Base-by-base conservation (phyloP, 2,797 vertebrate species). In the Threskiornis aethiopicus region DNA sequence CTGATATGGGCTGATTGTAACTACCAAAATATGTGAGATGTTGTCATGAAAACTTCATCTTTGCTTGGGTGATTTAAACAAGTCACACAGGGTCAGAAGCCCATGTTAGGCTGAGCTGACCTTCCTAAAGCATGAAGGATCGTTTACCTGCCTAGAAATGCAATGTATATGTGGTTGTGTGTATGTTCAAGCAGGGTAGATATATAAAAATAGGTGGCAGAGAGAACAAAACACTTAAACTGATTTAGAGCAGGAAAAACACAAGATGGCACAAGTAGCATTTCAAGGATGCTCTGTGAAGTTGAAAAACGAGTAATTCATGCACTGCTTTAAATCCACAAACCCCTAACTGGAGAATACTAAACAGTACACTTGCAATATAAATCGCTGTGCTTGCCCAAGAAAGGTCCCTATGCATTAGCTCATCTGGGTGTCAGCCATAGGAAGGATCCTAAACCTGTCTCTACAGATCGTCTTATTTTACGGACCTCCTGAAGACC, bases 231-330 rank as follows among this genome's bases (percentile, higher is more conserved):
- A 39, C 95, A 89, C 89, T 96, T 95, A 87, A 92, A 96, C 65
- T 96, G 95, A 96, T 96, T 95, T 96, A 96, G 84, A 96, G 94
- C 94, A 75, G 87, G 89, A 52, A 91, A 96, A 94, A 97, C 96
- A 97, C 96, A 96, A 96, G 96, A 96, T 96, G 96, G 95, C 96
- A 97, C 92, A 97, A 97, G 96, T 91, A 93, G 94, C 94, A 96
- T 96, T 96, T 97, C 91, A 94, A 92, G 96, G 96, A 92, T 93
- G 89, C 65, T 95, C 49, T 10, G 59, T 73, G 91, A 97, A 93
- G 82, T 92, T 92, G 92, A 94, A 87, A 89, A 95, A 87, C 0
- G n/a, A 91, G 69, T 77, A 20, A 95, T 92, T 92, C 87, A 81
- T 83, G 71, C 64, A 15, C 51, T 87, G 78, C 76, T 65, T 96